Evolutionary conservation across 2,888 invertebrate species (phyloP).

Genomic region (Synanthedon vespiformis): DNA sequence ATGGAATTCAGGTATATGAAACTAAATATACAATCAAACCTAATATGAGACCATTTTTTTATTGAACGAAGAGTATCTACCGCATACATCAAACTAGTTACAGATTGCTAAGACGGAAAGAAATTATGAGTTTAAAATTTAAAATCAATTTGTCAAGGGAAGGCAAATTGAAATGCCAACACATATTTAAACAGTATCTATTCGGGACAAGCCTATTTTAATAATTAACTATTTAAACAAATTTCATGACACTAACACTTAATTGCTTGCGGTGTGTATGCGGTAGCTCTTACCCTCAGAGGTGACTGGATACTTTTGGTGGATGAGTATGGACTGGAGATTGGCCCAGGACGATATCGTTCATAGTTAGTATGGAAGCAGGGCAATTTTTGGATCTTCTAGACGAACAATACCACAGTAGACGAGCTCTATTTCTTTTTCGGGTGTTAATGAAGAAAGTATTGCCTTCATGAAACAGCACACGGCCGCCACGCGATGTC

Average conservation of each 20-base stretch:
- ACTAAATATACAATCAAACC: too few species aligned
- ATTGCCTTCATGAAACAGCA: conserved; percentile 41
- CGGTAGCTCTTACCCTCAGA: neutral
- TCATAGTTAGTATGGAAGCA: conserved; percentile 35
- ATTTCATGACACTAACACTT: neutral
- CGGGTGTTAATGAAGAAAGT: conserved; percentile 43
- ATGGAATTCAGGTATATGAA: too few species aligned
- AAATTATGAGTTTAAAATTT: too few species aligned
- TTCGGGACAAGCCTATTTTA: too few species aligned
- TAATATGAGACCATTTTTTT: too few species aligned
- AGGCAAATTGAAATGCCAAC: too few species aligned
- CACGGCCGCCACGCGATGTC: conserved; percentile 33
- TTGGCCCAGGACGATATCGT: conserved; percentile 32
- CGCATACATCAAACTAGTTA: too few species aligned
- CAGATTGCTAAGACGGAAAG: too few species aligned
- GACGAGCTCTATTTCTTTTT: conserved; percentile 24
- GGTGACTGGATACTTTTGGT: conserved; percentile 24
- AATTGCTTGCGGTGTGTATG: neutral
- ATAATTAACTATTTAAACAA: too few species aligned
- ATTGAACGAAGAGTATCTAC: too few species aligned
- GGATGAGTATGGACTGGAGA: conserved; percentile 39
- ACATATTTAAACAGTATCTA: too few species aligned
- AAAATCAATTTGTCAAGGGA: too few species aligned
- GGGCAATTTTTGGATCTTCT: conserved; percentile 38
- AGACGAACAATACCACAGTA: conserved; percentile 48